Percentiles rank a stretch among this genome's conserved stretches.
phyloP scores from a whole-genome alignment of 1,140 invertebrate species.

The Araneus ventricosus region DNA sequence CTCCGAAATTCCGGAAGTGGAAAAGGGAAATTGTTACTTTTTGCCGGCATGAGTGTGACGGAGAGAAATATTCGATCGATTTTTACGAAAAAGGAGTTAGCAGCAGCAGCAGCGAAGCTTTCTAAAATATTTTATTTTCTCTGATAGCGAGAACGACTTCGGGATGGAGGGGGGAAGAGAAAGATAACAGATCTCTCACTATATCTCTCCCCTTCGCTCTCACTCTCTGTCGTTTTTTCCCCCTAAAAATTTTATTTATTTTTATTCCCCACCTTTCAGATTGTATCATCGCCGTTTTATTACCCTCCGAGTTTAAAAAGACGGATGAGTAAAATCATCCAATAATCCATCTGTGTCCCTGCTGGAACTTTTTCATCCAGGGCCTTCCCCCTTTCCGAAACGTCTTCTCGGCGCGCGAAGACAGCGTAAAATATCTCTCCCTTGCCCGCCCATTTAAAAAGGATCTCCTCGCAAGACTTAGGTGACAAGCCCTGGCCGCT shows the following conservation, averaged over 20 bases:
- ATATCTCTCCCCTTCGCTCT: not conserved
- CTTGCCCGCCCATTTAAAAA: constrained; percentile 27
- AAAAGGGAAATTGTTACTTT: constrained; percentile 48
- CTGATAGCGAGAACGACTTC: constrained; percentile 17
- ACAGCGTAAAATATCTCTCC: constrained; percentile 44
- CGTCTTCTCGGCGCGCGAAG: not conserved
- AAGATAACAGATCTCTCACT: constrained; percentile 3
- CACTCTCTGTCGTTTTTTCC: not conserved
- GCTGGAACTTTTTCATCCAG: constrained; percentile 3
- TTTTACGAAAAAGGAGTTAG: constrained; percentile 49
- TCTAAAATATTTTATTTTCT: constrained; percentile 52
- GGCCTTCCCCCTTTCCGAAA: not conserved
- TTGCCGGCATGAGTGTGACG: constrained; percentile 11
- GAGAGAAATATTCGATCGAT: constrained; percentile 35
- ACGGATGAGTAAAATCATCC: constrained; percentile 24
- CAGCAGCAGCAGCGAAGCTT: not conserved
- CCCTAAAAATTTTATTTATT: not conserved
- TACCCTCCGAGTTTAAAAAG: constrained; percentile 12
- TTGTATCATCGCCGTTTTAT: constrained; percentile 46
- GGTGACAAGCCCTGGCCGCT: constrained; percentile 26
- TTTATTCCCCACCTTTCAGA: constrained; percentile 28
- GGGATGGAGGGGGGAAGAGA: not conserved
- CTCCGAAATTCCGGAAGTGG: not conserved
- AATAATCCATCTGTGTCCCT: constrained; percentile 11
- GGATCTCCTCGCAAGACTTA: not conserved